Conservation (phyloP, 2,113 vertebrate species). For the Tachysurus vachellii region DNA sequence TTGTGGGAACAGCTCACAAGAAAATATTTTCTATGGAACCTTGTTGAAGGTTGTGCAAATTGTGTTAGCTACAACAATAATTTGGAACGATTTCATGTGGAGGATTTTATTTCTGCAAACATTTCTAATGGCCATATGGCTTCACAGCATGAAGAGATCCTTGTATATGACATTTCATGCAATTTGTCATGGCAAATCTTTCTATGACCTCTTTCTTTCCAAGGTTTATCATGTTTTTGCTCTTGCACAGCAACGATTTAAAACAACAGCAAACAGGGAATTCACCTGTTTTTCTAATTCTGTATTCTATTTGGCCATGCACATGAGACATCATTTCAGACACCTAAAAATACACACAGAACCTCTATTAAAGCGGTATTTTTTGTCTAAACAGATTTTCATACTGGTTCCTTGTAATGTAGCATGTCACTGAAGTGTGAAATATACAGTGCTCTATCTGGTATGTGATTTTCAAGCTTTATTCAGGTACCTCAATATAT, state of each 20-base stretch:
- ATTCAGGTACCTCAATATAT: neutral
- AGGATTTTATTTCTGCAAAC: slow-evolving; percentile 17
- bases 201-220: slow-evolving; percentile 2
- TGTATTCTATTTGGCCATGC: neutral
- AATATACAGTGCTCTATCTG: neutral
- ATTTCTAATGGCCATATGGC: slow-evolving; percentile 23
- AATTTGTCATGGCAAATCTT: slow-evolving; percentile 1
- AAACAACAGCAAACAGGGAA: neutral
- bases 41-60: neutral
- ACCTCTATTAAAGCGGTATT: too few relatives aligned
- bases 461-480: neutral
- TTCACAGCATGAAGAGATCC: slow-evolving; percentile 25
- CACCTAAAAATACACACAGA: neutral
- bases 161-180: slow-evolving; percentile 22
- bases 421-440: neutral
- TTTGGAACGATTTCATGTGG: slow-evolving; percentile 17
- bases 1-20: neutral
- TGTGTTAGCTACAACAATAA: neutral
- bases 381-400: neutral
- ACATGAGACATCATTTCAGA: neutral
- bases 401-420: neutral
- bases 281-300: neutral
- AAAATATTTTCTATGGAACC: slow-evolving; percentile 14
- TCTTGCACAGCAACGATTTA: neutral
- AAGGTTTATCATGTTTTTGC: neutral